These are phyloP conservation scores for Epinephelus awoara DNA, from an alignment of 2,797 vertebrate genomes.

Conservation along the genomic window DNA sequence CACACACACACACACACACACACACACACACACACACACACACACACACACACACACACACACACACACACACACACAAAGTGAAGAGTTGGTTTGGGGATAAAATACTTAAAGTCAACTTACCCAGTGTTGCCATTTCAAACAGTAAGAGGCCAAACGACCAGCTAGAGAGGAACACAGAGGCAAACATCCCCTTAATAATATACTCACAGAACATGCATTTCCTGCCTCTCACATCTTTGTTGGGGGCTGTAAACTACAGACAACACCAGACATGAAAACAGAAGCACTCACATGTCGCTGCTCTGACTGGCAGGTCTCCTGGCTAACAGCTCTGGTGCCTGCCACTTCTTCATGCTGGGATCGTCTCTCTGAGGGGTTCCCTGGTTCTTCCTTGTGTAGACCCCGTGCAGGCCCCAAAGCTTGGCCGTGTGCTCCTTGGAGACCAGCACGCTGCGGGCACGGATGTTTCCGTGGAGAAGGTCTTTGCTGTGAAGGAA, in stretches of 20 bases:
- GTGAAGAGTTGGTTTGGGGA: too few relatives aligned
- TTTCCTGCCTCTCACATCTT: neutral
- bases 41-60: too few relatives aligned
- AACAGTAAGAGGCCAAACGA: constrained; percentile 95
- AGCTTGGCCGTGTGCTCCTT: constrained; percentile 89
- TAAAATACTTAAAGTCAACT: constrained; percentile 57
- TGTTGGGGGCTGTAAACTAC: neutral
- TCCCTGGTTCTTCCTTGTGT: constrained; percentile 78
- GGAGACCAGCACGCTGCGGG: constrained; percentile 90
- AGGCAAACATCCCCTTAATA: neutral
- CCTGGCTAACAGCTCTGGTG: constrained; percentile 90
- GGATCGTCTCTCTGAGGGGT: constrained; percentile 70
- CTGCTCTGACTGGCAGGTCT: constrained; percentile 84
- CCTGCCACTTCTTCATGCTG: constrained; percentile 92
- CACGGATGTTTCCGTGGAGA: constrained; percentile 92
- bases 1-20: too few relatives aligned
- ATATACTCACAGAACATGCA: neutral
- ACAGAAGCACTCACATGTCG: constrained; percentile 87
- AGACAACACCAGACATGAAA: neutral
- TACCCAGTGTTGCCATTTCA: constrained; percentile 96
- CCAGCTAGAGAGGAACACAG: constrained; percentile 87
- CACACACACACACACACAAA: too few relatives aligned
- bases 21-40: too few relatives aligned
- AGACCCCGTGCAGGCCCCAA: constrained; percentile 90
- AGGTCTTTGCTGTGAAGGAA: constrained; percentile 91